Base-by-base conservation (phyloP, 2,888 invertebrate genomes). In the Meandrusa payeni region DNA sequence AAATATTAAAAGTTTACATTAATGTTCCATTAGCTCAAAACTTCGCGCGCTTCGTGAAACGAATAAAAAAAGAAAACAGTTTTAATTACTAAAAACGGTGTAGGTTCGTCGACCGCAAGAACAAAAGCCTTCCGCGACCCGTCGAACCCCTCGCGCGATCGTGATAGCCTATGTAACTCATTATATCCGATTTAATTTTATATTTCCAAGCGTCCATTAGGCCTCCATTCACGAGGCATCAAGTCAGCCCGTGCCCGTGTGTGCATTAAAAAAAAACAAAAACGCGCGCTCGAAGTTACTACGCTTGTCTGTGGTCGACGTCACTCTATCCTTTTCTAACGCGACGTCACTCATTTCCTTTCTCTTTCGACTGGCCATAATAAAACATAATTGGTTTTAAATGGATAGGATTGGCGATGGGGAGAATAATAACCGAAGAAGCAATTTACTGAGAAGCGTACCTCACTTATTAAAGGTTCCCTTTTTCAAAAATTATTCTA, bases 381-480 rank as follows among this genome's bases (percentile, higher is more conserved):
- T 83, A 82, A 82, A 85, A 77, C 78, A 75, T 83, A 86, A 87
- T 87, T 83, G 82, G 73, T 83, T 86, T 83, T 78, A 85, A 86
- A 83, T 79, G 85, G 66, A 76, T 76, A 77, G 80, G 82, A 86
- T 87, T 86, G 85, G 85, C 76, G 76, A 76, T 75, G 69, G 69
- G 57, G 57, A 64, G 62, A 67, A 67, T 73, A 71, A 73, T 73
- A 70, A 68, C 60, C 64, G 52, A 68, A 67, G 68, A 64, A 67
- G 73, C 69, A 80, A 81, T 80, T 79, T 80, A 73, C 66, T 56
- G 61, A 64, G 63, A 55, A 65, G 61, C 61, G 60, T 55, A 61
- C 62, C 69, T 65, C 68, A 62, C 66, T 71, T 76, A 78, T 65
- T 66, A 70, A 56, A 63, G 52, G 63, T 55, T 61, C 61, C 59